Conservation (phyloP, 2,888 invertebrate genomes). For the Heteromurus nitidus region DNA sequence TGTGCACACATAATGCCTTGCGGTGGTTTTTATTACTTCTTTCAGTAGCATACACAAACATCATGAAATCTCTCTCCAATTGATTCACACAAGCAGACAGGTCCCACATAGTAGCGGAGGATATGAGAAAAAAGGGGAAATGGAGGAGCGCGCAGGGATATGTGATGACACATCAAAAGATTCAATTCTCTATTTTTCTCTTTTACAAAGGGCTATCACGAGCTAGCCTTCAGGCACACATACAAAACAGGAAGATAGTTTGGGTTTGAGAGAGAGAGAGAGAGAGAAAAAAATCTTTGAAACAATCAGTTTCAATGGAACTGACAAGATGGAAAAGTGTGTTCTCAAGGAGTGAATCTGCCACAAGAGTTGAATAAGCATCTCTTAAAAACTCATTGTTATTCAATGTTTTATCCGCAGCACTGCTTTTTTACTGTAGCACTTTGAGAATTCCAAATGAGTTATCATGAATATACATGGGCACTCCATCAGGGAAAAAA, state of each 20-base stretch:
- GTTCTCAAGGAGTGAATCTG: conserved; percentile 35
- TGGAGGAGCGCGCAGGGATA: conserved; percentile 7
- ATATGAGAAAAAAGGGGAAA: neutral
- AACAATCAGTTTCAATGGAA: conserved; percentile 54
- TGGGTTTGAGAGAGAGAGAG: neutral
- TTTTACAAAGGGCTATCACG: conserved; percentile 60
- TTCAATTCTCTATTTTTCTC: conserved; percentile 45
- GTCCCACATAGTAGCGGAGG: neutral
- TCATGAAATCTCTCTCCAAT: conserved; percentile 3
- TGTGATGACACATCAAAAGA: conserved; percentile 65
- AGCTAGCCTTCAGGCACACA: conserved; percentile 53
- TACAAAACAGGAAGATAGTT: too few species aligned
- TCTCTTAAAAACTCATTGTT: conserved; percentile 37
- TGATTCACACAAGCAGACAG: too few species aligned
- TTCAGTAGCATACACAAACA: conserved; percentile 28
- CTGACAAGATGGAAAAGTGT: conserved; percentile 49
- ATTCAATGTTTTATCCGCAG: conserved; percentile 20
- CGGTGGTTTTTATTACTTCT: conserved; percentile 49
- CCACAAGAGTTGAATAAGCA: conserved; percentile 40
- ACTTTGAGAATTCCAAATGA: too few species aligned
- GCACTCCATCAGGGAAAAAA: too few species aligned
- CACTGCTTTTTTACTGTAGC: too few species aligned
- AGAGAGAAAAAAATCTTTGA: conserved; percentile 29
- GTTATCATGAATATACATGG: too few species aligned
- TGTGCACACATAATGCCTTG: conserved; percentile 43